A percentile compares a stretch with the other conserved stretches of the same genome.
Evolutionary conservation across 2,888 invertebrate species (phyloP).

Genomic region (Thecophora atra): DNA sequence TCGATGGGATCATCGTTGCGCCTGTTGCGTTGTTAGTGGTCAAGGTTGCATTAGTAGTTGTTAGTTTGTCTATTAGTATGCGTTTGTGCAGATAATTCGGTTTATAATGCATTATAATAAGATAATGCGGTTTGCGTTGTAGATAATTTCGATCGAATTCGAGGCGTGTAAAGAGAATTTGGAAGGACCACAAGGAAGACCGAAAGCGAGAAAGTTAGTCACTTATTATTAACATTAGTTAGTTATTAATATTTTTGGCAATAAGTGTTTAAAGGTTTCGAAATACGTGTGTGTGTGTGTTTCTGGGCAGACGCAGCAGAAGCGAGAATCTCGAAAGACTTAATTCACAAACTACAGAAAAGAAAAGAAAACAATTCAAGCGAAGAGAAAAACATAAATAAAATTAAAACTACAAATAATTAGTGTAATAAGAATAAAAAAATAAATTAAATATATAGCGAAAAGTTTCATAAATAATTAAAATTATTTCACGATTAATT

Average conservation of each 20-base stretch:
- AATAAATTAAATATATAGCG: not conserved
- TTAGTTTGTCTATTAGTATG: slow-evolving; percentile 43
- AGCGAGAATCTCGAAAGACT: slow-evolving; percentile 31
- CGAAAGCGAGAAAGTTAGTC: not conserved
- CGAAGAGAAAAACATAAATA: not conserved
- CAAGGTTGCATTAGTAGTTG: slow-evolving; percentile 49
- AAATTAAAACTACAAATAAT: not conserved
- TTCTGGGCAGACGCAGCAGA: slow-evolving; percentile 28
- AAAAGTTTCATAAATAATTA: slow-evolving; percentile 13
- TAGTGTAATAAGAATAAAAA: not conserved
- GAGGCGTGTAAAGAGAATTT: not conserved
- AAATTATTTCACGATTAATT: slow-evolving; percentile 7
- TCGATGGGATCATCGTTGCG: slow-evolving; percentile 31
- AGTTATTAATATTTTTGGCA: not conserved
- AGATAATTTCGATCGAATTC: slow-evolving; percentile 22
- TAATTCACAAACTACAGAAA: slow-evolving; percentile 39
- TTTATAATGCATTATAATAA: too few species aligned
- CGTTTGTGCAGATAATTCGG: not conserved
- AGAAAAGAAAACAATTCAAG: slow-evolving; percentile 24
- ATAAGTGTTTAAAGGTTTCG: not conserved
- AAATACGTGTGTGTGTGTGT: slow-evolving; percentile 3
- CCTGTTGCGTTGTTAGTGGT: slow-evolving; percentile 36
- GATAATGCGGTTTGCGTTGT: slow-evolving; percentile 27
- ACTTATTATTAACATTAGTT: too few species aligned
- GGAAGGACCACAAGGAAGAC: too few species aligned